phyloP scores from a whole-genome alignment of 2,888 invertebrate genomes.

The Yponomeuta cagnagella region DNA sequence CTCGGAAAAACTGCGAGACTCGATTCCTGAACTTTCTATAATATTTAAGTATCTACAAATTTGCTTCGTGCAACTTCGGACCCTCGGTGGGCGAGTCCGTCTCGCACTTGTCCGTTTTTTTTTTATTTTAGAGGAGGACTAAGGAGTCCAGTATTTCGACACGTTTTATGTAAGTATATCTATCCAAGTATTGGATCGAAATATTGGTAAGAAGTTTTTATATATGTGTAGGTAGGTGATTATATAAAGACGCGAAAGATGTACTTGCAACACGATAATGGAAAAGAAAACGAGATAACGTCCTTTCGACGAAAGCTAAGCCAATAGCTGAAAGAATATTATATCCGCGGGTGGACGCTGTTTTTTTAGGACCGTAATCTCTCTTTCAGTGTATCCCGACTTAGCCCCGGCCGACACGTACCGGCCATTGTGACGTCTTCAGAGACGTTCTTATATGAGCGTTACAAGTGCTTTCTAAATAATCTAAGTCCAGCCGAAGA shows the following conservation, averaged over 20 bases:
- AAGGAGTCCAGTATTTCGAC: not conserved
- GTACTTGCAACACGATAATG: conserved; percentile 13
- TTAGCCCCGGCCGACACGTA: conserved; percentile 68
- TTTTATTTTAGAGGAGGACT: not conserved
- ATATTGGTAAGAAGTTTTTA: no score
- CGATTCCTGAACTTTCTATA: no score
- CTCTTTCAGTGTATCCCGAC: conserved; percentile 66
- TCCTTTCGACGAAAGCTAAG: conserved; percentile 31
- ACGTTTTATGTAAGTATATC: not conserved
- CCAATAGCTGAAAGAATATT: conserved; percentile 60
- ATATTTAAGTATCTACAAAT: no score
- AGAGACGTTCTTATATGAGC: conserved; percentile 75
- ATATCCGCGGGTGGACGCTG: conserved; percentile 63
- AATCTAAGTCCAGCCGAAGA: conserved; percentile 76
- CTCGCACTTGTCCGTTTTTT: no score
- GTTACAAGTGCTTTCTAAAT: conserved; percentile 78
- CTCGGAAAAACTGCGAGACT: no score
- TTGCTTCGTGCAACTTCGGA: no score
- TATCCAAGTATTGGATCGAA: no score
- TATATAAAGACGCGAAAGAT: not conserved
- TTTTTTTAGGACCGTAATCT: conserved; percentile 76
- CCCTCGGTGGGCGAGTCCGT: no score
- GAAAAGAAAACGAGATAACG: conserved; percentile 24
- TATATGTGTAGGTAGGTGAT: no score
- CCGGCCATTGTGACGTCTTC: conserved; percentile 74